Base-by-base conservation (phyloP, 2,888 invertebrate genomes). In the Ophonus ardosiacus region DNA sequence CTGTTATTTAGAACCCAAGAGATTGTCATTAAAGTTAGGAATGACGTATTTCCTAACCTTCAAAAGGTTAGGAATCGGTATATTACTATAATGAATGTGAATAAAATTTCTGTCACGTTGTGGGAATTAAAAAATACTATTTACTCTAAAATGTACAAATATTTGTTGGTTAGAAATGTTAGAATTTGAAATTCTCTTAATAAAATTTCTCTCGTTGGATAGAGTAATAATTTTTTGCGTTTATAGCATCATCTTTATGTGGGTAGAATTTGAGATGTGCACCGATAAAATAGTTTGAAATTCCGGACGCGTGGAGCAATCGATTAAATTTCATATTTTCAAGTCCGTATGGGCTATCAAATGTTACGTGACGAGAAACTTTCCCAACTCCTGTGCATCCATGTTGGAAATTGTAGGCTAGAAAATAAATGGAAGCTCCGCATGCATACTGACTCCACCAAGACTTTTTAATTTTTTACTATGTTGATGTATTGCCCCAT, bases 241-340 rank as follows among this genome's bases (percentile, higher is more conserved):
- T 68, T 38, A 68, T 68, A 68, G 38, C 68, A 68, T 68, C 38
- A 68, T 68, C 15, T 31, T 15, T 15, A 31, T 38, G 68, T 15
- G 24, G n/a, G 15, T 15, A 15, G 68, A 68, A 68, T 68, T 38
- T 38, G n/a, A 68, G 68, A 68, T 24, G 31, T 38, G 63, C 68
- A 38, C 15, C 68, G 68, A 68, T 68, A 68, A 68, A 68, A 68
- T 38, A 6, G 68, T 68, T 78, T 79, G 61, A 79, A 79, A 79
- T 79, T 79, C 79, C 15, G 8, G 17, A 4, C 31, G 38, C 79
- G 79, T 38, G 59, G 8, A 4, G 79, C 61, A 79, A 79, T 79
- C 79, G 79, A 79, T 79, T 79, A 79, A 79, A 79, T 79, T 79
- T 79, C 61, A 79, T 79, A 79, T 79, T 79, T 79, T 61, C 61